Evolutionary conservation across 2,797 vertebrate genomes (phyloP).

Genomic region (Sciurus carolinensis): DNA sequence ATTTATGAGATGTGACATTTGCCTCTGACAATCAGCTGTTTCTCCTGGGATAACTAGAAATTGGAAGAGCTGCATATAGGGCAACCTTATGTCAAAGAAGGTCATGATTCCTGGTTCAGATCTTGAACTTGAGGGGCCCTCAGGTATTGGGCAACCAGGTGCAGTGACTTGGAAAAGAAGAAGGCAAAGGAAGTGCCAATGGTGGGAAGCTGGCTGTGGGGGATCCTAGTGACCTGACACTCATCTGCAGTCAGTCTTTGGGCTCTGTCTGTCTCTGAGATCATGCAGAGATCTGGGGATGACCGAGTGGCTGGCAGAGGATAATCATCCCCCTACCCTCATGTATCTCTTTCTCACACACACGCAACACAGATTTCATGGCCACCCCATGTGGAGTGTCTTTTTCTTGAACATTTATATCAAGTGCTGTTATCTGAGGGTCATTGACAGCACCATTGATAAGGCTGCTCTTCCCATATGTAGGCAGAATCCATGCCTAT

Average conservation of each 20-base stretch:
- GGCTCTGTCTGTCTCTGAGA: neutral
- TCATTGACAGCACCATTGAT: neutral
- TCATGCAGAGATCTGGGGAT: too few relatives aligned
- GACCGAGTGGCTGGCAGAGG: neutral
- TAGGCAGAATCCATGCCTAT: neutral
- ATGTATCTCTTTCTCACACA: neutral
- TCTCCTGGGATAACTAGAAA: neutral
- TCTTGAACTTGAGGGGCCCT: neutral
- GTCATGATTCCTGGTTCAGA: neutral
- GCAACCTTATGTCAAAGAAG: neutral
- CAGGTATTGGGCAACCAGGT: neutral
- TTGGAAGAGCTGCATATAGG: neutral
- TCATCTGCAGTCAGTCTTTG: neutral
- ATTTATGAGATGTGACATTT: conserved; percentile 16
- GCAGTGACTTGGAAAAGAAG: neutral
- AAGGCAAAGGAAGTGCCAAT: neutral
- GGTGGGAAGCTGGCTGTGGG: neutral
- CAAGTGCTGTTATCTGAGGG: neutral
- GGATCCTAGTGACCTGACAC: neutral
- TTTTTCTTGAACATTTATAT: neutral
- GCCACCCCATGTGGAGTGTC: neutral
- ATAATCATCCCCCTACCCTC: too few relatives aligned
- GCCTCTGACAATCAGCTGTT: conserved; percentile 11
- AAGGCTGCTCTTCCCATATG: neutral
- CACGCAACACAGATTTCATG: neutral